Percentiles rank a stretch among this genome's conserved stretches.
Evolutionary conservation across 2,797 vertebrate species (phyloP).

Genomic region (Xenops minutus): DNA sequence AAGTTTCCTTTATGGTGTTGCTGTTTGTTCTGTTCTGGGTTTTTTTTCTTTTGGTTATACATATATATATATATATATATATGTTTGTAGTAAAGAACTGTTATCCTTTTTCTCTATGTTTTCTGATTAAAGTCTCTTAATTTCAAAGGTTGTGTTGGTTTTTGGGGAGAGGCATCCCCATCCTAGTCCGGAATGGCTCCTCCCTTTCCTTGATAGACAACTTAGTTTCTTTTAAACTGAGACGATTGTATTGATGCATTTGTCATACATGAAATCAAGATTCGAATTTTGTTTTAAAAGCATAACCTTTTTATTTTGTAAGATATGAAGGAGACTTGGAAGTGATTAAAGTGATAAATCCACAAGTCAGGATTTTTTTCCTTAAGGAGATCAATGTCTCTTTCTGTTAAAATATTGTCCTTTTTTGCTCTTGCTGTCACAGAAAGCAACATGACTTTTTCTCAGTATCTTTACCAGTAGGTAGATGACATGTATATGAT

Average conservation of each 20-base stretch:
- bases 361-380: not conserved
- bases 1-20: too few relatives aligned
- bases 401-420: not conserved
- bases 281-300: not conserved
- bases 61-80: too few relatives aligned
- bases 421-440: not conserved
- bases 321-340: conserved; percentile 35
- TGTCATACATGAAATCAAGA: not conserved
- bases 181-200: too few relatives aligned
- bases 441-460: not conserved
- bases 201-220: too few relatives aligned
- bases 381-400: not conserved
- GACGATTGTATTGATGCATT: not conserved
- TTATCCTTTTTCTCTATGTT: too few relatives aligned
- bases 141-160: too few relatives aligned
- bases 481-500: not conserved
- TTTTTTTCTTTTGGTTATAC: too few relatives aligned
- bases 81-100: too few relatives aligned
- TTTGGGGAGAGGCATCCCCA: too few relatives aligned
- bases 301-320: conserved; percentile 15
- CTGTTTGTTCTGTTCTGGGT: too few relatives aligned
- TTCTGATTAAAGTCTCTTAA: too few relatives aligned
- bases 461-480: not conserved
- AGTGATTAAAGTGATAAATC: not conserved
- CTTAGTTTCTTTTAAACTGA: too few relatives aligned